Percentiles rank a stretch among this genome's conserved stretches.
Evolutionary conservation across 2,113 vertebrate genomes (phyloP).

Genomic region (Brachionichthys hirsutus): DNA sequence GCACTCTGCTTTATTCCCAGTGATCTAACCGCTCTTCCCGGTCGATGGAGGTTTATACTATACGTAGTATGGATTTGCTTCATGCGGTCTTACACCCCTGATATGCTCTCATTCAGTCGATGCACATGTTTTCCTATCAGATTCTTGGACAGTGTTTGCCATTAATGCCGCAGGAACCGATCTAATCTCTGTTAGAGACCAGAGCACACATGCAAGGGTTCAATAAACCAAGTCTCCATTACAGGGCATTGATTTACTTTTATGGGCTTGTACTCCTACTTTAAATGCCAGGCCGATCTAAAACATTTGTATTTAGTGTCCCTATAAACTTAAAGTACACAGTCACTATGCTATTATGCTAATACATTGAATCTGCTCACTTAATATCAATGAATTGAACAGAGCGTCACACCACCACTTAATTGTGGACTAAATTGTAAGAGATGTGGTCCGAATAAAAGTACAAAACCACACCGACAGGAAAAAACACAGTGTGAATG

Average conservation of each 20-base stretch:
- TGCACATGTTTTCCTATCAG: conserved; percentile 1
- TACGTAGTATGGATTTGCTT: conserved; percentile 5
- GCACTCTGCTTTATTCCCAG: conserved; percentile 10
- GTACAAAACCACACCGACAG: no score
- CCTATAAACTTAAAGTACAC: conserved; percentile 9
- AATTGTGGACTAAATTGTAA: no score
- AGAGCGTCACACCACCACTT: not conserved
- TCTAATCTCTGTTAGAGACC: not conserved
- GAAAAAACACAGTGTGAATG: no score
- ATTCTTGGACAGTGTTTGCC: not conserved
- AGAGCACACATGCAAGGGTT: not conserved
- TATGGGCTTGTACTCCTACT: conserved; percentile 3
- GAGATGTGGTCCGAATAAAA: no score
- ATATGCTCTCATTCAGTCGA: no score
- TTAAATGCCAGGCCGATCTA: conserved; percentile 1
- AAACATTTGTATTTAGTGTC: conserved; percentile 12
- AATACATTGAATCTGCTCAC: conserved; percentile 2
- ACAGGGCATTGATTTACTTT: conserved; percentile 10
- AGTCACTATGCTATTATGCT: not conserved
- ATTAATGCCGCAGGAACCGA: not conserved
- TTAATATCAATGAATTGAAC: not conserved
- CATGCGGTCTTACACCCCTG: no score
- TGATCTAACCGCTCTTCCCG: conserved; percentile 10
- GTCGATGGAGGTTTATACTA: not conserved
- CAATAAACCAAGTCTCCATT: not conserved